Percentiles rank a stretch among this genome's conserved stretches.
These are phyloP conservation scores for Cheirogaleus major DNA, from an alignment of 2,797 vertebrate species.

Conservation along the genomic window DNA sequence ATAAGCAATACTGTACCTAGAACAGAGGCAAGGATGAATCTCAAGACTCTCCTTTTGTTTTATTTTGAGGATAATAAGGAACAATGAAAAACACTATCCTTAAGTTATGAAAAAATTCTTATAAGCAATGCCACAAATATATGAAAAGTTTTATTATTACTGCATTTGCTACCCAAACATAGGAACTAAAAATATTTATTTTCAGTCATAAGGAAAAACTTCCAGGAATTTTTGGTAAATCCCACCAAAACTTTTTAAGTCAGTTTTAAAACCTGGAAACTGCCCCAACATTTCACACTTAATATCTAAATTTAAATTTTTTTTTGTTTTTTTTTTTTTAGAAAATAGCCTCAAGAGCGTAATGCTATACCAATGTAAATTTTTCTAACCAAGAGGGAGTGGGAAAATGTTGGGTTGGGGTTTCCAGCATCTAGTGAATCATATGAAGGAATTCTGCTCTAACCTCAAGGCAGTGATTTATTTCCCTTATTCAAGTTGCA, in stretches of 20 bases:
- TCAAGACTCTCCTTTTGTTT: background rate
- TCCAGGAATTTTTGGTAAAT: conserved; percentile 37
- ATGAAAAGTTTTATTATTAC: background rate
- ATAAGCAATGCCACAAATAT: background rate
- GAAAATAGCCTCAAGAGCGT: conserved; percentile 43
- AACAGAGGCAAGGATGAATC: background rate
- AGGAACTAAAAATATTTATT: conserved; percentile 53
- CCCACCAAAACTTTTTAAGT: conserved; percentile 41
- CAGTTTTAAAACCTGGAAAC: conserved; percentile 62
- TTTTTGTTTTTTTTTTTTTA: background rate
- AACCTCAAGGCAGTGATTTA: conserved; percentile 33
- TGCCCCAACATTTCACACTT: conserved; percentile 47
- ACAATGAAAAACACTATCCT: background rate
- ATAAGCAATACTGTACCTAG: background rate
- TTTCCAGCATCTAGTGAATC: conserved; percentile 56
- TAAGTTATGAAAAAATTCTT: background rate
- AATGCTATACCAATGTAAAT: conserved; percentile 47
- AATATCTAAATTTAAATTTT: background rate
- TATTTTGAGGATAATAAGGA: background rate
- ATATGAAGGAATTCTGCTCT: conserved; percentile 48
- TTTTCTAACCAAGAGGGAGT: conserved; percentile 52
- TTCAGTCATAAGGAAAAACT: conserved; percentile 37
- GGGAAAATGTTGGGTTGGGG: conserved; percentile 45
- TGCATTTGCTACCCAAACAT: conserved; percentile 7
- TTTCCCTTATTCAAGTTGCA: conserved; percentile 23